Conservation (phyloP, 2,113 vertebrate species). For the Pseudorectes ferrugineus region DNA sequence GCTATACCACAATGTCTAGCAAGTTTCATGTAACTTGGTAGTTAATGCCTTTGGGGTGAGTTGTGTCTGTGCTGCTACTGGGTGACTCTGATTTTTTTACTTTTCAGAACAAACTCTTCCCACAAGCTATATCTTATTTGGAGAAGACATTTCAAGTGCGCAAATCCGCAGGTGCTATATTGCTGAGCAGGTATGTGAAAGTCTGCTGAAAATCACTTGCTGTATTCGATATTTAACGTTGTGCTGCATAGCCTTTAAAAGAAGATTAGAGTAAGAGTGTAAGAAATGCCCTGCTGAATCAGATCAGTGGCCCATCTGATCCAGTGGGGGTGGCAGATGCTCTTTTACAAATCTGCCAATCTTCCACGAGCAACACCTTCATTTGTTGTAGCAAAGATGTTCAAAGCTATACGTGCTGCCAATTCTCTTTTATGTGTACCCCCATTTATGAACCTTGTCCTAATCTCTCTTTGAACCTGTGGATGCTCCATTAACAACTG, state of each 20-base stretch:
- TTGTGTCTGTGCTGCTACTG: background rate
- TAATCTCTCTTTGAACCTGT: background rate
- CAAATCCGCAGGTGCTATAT: conserved; percentile 79
- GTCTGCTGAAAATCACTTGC: background rate
- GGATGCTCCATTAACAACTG: background rate
- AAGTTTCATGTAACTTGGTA: background rate
- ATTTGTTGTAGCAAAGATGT: background rate
- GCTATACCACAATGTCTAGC: background rate
- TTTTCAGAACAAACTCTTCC: conserved; percentile 89
- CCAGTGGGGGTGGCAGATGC: background rate
- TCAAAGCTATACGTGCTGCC: background rate
- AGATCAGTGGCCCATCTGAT: background rate
- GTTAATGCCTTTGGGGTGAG: background rate
- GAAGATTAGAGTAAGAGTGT: background rate
- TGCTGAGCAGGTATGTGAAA: conserved; percentile 86
- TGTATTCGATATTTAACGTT: background rate
- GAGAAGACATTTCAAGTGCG: conserved; percentile 90
- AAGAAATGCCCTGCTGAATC: background rate
- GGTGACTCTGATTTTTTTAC: background rate
- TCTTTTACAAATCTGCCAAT: background rate
- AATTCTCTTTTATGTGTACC: background rate
- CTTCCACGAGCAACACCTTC: fast-evolving
- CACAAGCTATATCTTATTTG: conserved; percentile 92
- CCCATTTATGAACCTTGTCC: background rate
- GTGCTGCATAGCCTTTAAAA: background rate